Evolutionary conservation across 2,113 vertebrate genomes (phyloP).

Genomic region (Passer domesticus): DNA sequence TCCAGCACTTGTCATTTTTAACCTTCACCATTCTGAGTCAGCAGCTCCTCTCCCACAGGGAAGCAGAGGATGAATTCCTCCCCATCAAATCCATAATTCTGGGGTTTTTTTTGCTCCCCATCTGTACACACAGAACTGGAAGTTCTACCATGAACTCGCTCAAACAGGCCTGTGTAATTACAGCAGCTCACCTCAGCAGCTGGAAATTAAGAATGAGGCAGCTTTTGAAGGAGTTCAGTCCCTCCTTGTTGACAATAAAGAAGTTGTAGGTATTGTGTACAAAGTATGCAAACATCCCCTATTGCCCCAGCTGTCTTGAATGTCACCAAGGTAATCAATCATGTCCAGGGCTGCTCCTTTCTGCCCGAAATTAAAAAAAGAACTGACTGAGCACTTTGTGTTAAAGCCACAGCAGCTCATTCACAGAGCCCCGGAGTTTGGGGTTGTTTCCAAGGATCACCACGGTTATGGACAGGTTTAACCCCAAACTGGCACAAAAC

Average conservation of each 20-base stretch:
- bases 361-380: not conserved
- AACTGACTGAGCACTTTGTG: not conserved
- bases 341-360: not conserved
- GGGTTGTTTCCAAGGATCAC: not conserved
- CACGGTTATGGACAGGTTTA: not conserved
- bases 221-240: not conserved
- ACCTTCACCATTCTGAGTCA: fast-evolving
- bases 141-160: not conserved
- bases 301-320: not conserved
- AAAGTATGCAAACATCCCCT: not conserved
- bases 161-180: not conserved
- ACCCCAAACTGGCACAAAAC: not conserved
- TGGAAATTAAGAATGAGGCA: not conserved
- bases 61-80: not conserved
- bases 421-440: not conserved
- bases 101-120: not conserved
- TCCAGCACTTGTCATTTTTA: fast-evolving
- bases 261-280: fast-evolving
- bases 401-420: not conserved
- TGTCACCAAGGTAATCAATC: not conserved
- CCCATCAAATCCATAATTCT: not conserved
- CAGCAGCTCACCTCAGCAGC: not conserved
- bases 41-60: not conserved
- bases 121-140: not conserved
- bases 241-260: not conserved